These are phyloP conservation scores for Hydroisotoma schaefferi DNA, from an alignment of 2,888 invertebrate species.

Conservation along the genomic window DNA sequence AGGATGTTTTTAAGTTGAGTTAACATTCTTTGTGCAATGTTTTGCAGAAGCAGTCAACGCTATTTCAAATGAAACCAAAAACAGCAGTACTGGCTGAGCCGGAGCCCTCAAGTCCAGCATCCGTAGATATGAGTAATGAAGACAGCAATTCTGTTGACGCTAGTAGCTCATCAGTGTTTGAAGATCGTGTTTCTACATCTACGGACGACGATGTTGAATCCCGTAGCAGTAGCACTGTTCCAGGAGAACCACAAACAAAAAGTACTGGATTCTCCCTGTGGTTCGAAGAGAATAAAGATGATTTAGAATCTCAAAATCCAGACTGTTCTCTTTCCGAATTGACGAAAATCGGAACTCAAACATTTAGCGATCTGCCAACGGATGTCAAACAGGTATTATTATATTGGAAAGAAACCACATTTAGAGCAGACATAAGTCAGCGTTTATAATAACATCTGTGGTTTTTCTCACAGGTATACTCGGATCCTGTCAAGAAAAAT, in stretches of 20 bases:
- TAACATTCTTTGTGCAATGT: background rate
- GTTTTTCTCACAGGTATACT: too few species aligned
- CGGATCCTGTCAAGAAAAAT: too few species aligned
- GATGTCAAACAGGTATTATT: constrained; percentile 21
- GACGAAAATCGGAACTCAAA: constrained; percentile 58
- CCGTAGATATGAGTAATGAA: background rate
- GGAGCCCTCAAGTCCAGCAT: background rate
- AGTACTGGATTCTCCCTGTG: constrained; percentile 57
- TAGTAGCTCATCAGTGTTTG: too few species aligned
- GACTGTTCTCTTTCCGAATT: constrained; percentile 58
- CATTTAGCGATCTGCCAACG: constrained; percentile 54
- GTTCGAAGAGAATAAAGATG: constrained; percentile 60
- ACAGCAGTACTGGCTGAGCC: too few species aligned
- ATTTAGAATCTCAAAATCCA: constrained; percentile 59
- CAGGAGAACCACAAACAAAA: background rate
- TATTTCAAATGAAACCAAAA: constrained; percentile 36
- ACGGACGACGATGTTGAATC: too few species aligned
- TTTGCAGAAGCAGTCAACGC: constrained; percentile 36
- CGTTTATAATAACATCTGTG: too few species aligned
- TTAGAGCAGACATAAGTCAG: too few species aligned
- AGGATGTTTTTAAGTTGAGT: background rate
- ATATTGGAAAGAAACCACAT: background rate
- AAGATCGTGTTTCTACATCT: too few species aligned
- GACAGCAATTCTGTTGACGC: too few species aligned
- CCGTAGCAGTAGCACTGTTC: too few species aligned